These are phyloP conservation scores for Cheilosia vernalis DNA, from an alignment of 2,888 invertebrate species.

Conservation along the genomic window DNA sequence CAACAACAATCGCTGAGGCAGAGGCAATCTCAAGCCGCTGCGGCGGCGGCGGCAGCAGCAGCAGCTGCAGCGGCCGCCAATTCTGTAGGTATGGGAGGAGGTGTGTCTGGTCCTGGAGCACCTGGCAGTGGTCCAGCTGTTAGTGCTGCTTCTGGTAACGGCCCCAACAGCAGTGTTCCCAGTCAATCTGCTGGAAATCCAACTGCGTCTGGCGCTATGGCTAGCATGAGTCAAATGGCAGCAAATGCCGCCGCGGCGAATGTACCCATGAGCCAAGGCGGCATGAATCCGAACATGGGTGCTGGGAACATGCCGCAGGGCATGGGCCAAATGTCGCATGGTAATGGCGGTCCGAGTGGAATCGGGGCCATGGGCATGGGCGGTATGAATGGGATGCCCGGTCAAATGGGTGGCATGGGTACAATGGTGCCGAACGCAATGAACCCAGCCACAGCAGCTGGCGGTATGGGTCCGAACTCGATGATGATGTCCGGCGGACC, in stretches of 20 bases:
- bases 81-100: conserved; percentile 78
- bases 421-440: conserved; percentile 80
- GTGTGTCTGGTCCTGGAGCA: conserved; percentile 75
- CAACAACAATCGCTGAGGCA: conserved; percentile 76
- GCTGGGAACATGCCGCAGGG: conserved; percentile 75
- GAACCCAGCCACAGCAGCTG: conserved; percentile 78
- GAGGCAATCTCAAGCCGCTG: conserved; percentile 80
- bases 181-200: conserved; percentile 72
- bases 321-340: conserved; percentile 76
- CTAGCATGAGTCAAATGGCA: conserved; percentile 69
- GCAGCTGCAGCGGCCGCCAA: conserved; percentile 82
- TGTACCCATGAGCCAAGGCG: conserved; percentile 80
- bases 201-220: conserved; percentile 64
- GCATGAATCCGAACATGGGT: conserved; percentile 79
- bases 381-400: conserved; percentile 75
- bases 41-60: conserved; percentile 82
- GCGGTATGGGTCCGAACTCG: conserved; percentile 75
- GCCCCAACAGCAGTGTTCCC: conserved; percentile 74
- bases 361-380: conserved; percentile 77
- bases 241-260: conserved; percentile 76
- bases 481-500: conserved; percentile 78
- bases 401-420: conserved; percentile 75
- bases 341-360: conserved; percentile 74
- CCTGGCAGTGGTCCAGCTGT: conserved; percentile 76
- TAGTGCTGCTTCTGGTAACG: conserved; percentile 64